A percentile compares a stretch with the other conserved stretches of the same genome.
Conservation (phyloP, 2,113 vertebrate genomes). For the Mystacornis crossleyi region DNA sequence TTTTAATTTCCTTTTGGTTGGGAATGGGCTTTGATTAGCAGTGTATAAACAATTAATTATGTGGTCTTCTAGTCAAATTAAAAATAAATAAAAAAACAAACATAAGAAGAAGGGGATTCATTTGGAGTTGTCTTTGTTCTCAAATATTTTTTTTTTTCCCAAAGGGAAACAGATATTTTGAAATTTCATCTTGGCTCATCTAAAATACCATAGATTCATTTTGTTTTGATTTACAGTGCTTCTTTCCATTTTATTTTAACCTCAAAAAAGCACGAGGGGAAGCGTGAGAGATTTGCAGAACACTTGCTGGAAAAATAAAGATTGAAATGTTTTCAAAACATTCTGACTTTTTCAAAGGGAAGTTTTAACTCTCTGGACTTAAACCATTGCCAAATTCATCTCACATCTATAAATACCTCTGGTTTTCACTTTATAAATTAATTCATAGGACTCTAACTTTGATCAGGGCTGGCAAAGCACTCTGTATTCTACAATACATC, state of each 20-base stretch:
- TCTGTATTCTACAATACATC: not conserved
- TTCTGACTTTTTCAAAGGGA: not conserved
- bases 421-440: slow-evolving; percentile 2
- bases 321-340: slow-evolving; percentile 15
- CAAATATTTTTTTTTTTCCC: not conserved
- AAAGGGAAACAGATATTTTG: not conserved
- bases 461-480: not conserved
- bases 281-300: slow-evolving; percentile 7
- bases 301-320: slow-evolving; percentile 2
- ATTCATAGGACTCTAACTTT: not conserved
- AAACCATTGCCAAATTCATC: not conserved
- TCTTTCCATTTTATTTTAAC: slow-evolving; percentile 9
- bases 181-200: not conserved
- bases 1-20: not conserved
- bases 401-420: not conserved
- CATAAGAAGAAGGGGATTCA: not conserved
- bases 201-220: not conserved
- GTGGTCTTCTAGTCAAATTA: not conserved
- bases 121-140: not conserved
- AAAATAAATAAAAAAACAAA: not conserved
- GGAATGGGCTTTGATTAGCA: not conserved
- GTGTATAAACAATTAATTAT: not conserved
- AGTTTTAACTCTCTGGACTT: slow-evolving; percentile 15
- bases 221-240: slow-evolving; percentile 4
- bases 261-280: not conserved